Conservation (phyloP, 1,140 invertebrate genomes). For the Bicyclus anynana region DNA sequence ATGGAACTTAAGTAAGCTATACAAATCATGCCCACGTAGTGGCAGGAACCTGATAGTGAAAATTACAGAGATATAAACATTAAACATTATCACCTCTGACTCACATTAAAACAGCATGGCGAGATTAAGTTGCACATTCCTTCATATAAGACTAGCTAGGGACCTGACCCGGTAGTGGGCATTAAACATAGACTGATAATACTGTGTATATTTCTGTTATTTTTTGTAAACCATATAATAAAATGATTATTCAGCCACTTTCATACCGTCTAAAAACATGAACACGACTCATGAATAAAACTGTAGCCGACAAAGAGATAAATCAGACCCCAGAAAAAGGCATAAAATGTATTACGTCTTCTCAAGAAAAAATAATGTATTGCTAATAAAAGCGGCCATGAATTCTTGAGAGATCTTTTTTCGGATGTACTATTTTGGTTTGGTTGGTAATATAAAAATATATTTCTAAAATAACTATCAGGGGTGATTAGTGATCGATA, state of each 20-base stretch:
- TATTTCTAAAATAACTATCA: too few relatives aligned
- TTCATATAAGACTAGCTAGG: too few relatives aligned
- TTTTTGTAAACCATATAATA: neutral
- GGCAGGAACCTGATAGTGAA: too few relatives aligned
- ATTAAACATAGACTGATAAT: too few relatives aligned
- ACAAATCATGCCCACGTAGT: too few relatives aligned
- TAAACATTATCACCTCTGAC: too few relatives aligned
- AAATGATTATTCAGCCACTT: neutral
- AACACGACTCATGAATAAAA: neutral
- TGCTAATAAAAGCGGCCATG: neutral
- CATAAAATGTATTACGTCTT: neutral
- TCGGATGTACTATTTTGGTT: neutral
- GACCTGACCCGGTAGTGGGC: too few relatives aligned
- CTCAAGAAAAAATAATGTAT: neutral
- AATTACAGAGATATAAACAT: too few relatives aligned
- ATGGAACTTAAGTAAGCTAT: too few relatives aligned
- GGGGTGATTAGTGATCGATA: too few relatives aligned
- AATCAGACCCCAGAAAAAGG: neutral
- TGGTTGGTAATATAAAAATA: neutral
- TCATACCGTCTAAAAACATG: neutral
- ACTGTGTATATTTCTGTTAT: neutral
- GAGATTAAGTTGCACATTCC: too few relatives aligned
- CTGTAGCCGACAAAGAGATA: neutral
- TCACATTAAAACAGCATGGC: too few relatives aligned
- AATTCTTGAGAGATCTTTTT: neutral